Evolutionary conservation across 2,113 vertebrate species (phyloP).

Genomic region (Entelurus aequoreus): DNA sequence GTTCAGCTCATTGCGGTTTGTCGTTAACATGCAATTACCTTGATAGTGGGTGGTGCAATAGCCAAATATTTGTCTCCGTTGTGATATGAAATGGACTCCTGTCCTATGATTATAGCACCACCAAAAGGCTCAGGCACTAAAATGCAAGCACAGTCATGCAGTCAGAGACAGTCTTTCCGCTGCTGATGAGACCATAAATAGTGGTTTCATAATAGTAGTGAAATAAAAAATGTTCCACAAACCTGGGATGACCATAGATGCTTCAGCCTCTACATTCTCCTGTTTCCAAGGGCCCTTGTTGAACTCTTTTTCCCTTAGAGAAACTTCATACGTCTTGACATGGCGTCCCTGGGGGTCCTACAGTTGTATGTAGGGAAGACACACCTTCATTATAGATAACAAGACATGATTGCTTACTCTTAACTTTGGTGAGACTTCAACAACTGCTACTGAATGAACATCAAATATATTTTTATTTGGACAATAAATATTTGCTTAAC

Average conservation of each 20-base stretch:
- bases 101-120: conserved; percentile 96
- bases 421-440: neutral
- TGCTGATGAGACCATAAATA: neutral
- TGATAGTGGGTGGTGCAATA: conserved; percentile 96
- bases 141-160: conserved; percentile 38
- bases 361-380: neutral
- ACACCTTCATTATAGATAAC: neutral
- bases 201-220: neutral
- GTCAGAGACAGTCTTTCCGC: neutral
- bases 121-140: conserved; percentile 96
- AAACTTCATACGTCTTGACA: conserved; percentile 97
- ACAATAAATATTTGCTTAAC: neutral
- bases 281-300: conserved; percentile 99
- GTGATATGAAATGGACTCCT: conserved; percentile 98
- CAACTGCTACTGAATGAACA: neutral
- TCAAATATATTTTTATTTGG: neutral
- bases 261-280: conserved; percentile 96
- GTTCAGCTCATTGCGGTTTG: neutral
- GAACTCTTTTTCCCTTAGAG: conserved; percentile 95
- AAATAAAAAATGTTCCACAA: neutral
- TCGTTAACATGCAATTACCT: conserved; percentile 69
- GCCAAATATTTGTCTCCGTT: conserved; percentile 97
- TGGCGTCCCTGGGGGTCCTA: conserved; percentile 97
- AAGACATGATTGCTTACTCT: neutral
- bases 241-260: conserved; percentile 98